Evolutionary conservation across 2,888 invertebrate species (phyloP).

Genomic region (Neoascia interrupta): DNA sequence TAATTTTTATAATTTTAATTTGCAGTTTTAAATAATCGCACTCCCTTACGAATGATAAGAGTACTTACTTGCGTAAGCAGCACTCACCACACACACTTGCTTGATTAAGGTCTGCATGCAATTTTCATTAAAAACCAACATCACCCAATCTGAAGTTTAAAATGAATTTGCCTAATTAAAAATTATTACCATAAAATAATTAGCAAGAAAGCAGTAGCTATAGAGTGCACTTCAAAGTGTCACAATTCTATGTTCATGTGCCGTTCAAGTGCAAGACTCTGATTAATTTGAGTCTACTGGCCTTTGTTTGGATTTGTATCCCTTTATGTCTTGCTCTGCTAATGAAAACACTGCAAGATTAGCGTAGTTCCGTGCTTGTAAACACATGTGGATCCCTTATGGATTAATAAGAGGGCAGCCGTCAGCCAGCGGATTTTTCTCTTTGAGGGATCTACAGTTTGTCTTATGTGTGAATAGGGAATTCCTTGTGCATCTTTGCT

Average conservation of each 20-base stretch:
- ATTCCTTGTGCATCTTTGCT: slow-evolving; percentile 28
- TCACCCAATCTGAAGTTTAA: too few species aligned
- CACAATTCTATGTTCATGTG: slow-evolving; percentile 59
- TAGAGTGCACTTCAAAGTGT: slow-evolving; percentile 24
- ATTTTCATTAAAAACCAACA: too few species aligned
- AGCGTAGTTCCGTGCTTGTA: slow-evolving; percentile 54
- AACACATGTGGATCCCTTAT: slow-evolving; percentile 38
- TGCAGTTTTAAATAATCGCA: too few species aligned
- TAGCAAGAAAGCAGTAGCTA: slow-evolving; percentile 30
- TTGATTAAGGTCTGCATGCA: too few species aligned
- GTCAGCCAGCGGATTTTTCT: slow-evolving; percentile 35
- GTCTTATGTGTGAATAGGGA: background rate
- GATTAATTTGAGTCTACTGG: slow-evolving; percentile 41
- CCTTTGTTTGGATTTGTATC: slow-evolving; percentile 36
- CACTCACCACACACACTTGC: too few species aligned
- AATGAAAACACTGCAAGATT: slow-evolving; percentile 42
- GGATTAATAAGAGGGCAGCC: background rate
- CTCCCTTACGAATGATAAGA: too few species aligned
- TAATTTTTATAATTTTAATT: too few species aligned
- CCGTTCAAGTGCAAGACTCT: slow-evolving; percentile 58
- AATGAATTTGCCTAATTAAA: too few species aligned
- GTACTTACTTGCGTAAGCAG: too few species aligned
- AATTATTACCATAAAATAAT: slow-evolving; percentile 37
- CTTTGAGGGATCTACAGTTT: slow-evolving; percentile 49
- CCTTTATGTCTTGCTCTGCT: slow-evolving; percentile 26